Conservation (phyloP, 2,113 vertebrate species). For the Azemiops feae region DNA sequence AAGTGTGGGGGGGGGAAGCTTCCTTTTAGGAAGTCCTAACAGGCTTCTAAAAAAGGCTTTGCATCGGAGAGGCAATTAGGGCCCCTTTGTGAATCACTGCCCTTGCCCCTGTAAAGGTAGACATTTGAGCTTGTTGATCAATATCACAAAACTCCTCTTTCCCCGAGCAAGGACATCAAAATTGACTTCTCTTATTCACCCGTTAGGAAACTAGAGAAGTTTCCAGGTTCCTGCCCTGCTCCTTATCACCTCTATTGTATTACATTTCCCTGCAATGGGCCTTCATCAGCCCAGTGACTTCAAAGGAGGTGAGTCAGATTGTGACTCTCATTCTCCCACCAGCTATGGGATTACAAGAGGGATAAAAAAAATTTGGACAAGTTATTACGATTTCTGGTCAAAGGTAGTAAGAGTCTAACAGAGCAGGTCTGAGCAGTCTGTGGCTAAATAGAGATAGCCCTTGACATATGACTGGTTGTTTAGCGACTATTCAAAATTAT, state of each 20-base stretch:
- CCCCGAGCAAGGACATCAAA: constrained; percentile 8
- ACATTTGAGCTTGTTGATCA: constrained; percentile 11
- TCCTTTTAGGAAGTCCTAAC: background rate
- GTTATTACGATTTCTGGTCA: background rate
- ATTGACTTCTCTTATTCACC: background rate
- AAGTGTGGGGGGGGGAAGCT: background rate
- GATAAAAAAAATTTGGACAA: no score
- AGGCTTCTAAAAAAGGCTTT: background rate
- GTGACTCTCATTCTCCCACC: background rate
- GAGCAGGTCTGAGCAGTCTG: background rate
- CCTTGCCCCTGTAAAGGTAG: background rate
- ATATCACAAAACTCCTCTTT: constrained; percentile 4
- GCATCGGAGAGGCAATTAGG: background rate
- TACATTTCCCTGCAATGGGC: background rate
- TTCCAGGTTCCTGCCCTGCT: background rate
- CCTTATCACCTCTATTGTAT: background rate
- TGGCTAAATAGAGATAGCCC: background rate
- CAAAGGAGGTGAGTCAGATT: background rate
- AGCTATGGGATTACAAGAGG: background rate
- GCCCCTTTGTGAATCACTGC: background rate
- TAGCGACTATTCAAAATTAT: no score
- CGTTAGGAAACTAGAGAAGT: background rate
- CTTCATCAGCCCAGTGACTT: background rate
- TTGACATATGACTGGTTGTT: no score
- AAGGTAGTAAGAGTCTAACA: background rate